Base-by-base conservation (phyloP, 2,888 invertebrate species). In the Melinaea menophilus region DNA sequence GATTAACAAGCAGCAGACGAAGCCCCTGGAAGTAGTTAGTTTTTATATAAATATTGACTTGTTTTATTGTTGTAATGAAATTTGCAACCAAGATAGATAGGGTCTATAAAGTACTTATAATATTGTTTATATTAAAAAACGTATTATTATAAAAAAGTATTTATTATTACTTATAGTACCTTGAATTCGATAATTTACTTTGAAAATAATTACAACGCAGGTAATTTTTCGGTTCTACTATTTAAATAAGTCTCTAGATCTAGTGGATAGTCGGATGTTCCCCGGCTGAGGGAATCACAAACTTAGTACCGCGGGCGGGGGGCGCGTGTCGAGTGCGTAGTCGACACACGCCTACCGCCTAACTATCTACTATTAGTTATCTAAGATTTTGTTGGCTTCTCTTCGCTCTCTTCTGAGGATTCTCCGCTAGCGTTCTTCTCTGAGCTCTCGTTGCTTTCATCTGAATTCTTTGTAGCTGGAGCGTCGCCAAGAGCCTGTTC, bases 131-230 rank as follows among this genome's bases (percentile, higher is more conserved):
- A 81, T 79, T 75, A 84, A 76, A 78, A 88, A 87, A 86, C 82
- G 31, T 51, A 31, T 51, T 51, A 51, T 51, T 51, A 51, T 51
- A 51, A 51, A 37, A 51, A 51, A 51, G 81, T 85, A 84, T 85
- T 86, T 85, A 84, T 83, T 69, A 78, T 86, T 86, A 88, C 83
- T 88, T 88, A 89, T 79, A 86, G 82, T 87, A 90, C 85, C 87
- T 79, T 85, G 86, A 88, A 88, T 88, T 90, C 88, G 87, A 87
- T 90, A 88, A 89, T 87, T 90, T 88, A 90, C 79, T 86, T 81
- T 81, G 81, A 81, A 80, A 81, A 82, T 86, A 88, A 89, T 88
- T 90, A 90, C 89, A 88, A 84, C 84, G 74, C 78, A 83, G 79
- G 82, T 86, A 85, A 86, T 87, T 87, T 78, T 81, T 82, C 79